Conservation (phyloP, 2,113 vertebrate genomes). For the Otolemur garnettii region DNA sequence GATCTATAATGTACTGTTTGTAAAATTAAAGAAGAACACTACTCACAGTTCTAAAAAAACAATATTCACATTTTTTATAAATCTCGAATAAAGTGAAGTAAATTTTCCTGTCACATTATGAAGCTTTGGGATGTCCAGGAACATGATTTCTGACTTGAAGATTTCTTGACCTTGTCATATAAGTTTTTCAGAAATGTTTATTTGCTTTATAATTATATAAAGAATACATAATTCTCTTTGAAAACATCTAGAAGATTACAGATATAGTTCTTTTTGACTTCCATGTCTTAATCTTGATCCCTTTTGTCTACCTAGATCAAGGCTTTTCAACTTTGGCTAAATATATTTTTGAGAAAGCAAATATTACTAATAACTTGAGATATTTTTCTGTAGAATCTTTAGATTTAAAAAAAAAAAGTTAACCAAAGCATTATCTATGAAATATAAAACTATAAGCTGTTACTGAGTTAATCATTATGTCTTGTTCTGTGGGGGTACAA, state of each 20-base stretch:
- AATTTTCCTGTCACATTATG: not conserved
- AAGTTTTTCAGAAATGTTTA: not conserved
- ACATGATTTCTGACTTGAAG: conserved; percentile 30
- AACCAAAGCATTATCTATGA: not conserved
- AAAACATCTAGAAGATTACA: not conserved
- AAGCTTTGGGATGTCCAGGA: conserved; percentile 1
- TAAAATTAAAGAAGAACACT: conserved; percentile 23
- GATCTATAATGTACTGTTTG: not conserved
- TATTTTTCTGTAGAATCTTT: conserved; percentile 43
- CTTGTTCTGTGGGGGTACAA: not conserved
- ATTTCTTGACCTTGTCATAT: not conserved
- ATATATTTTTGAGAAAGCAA: conserved; percentile 45
- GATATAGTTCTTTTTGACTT: not conserved
- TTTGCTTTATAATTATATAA: not conserved
- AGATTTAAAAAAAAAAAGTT: conserved; percentile 43
- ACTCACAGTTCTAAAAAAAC: conserved; percentile 2
- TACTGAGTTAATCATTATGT: conserved; percentile 1
- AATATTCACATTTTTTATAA: conserved; percentile 51
- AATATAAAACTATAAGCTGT: not conserved
- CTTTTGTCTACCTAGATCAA: not conserved
- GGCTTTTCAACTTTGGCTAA: not conserved
- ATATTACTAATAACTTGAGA: not conserved
- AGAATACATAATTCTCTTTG: not conserved
- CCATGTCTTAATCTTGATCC: not conserved
- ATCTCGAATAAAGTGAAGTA: not conserved